Conservation (phyloP, 2,797 vertebrate genomes). For the Centroberyx gerrardi region DNA sequence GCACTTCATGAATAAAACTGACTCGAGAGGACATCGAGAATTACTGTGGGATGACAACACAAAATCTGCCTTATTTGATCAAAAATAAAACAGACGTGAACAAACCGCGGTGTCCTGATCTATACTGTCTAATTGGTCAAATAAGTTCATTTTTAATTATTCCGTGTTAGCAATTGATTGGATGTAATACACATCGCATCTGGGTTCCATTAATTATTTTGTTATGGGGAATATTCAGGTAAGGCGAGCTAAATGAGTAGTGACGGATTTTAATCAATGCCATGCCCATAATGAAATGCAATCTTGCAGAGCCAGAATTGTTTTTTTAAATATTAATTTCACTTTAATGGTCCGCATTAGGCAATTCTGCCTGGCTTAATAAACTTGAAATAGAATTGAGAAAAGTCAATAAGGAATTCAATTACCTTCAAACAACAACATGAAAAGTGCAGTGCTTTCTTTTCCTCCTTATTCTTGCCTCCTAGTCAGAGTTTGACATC, state of each 20-base stretch:
- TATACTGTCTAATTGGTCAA: slow-evolving; percentile 53
- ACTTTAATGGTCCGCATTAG: slow-evolving; percentile 83
- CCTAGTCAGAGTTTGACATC: slow-evolving; percentile 52
- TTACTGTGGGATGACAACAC: neutral
- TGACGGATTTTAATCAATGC: slow-evolving; percentile 85
- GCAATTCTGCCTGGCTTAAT: slow-evolving; percentile 83
- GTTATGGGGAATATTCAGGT: slow-evolving; percentile 70
- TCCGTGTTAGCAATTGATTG: slow-evolving; percentile 64
- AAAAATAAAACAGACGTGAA: slow-evolving; percentile 9
- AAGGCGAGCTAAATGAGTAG: slow-evolving; percentile 75
- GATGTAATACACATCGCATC: slow-evolving; percentile 63
- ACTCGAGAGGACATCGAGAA: neutral
- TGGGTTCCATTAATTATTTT: slow-evolving; percentile 74
- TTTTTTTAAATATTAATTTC: slow-evolving; percentile 86
- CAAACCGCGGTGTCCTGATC: slow-evolving; percentile 29
- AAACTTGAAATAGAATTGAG: slow-evolving; percentile 85
- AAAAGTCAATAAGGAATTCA: slow-evolving; percentile 88
- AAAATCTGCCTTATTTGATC: neutral
- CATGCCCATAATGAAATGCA: slow-evolving; percentile 79
- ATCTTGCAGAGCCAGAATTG: slow-evolving; percentile 76
- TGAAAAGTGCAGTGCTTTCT: slow-evolving; percentile 67
- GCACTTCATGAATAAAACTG: neutral
- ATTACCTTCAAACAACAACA: slow-evolving; percentile 82
- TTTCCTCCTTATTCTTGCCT: slow-evolving; percentile 22
- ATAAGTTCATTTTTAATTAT: slow-evolving; percentile 58